Percentiles rank a stretch among this genome's conserved stretches.
phyloP scores from a whole-genome alignment of 2,888 invertebrate genomes.

The Sinohyriopsis cumingii region DNA sequence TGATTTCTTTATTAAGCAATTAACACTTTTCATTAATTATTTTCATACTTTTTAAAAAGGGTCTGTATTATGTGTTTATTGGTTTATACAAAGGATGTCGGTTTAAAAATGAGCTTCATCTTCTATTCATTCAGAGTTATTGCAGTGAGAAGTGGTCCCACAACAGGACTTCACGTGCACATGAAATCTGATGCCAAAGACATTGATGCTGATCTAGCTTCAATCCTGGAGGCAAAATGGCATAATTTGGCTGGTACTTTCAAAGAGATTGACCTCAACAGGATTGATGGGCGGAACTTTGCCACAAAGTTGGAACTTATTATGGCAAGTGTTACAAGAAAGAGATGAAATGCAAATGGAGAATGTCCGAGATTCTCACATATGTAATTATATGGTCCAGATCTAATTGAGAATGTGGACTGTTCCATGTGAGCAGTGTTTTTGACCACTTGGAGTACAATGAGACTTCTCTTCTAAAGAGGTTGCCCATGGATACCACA shows the following conservation, averaged over 20 bases:
- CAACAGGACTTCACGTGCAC: conserved; percentile 88
- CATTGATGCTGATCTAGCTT: conserved; percentile 30
- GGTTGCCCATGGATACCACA: no score
- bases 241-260: conserved; percentile 94
- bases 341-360: conserved; percentile 19
- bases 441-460: no score
- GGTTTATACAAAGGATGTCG: no score
- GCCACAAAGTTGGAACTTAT: conserved; percentile 96
- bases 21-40: no score
- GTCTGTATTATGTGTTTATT: no score
- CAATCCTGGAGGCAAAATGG: conserved; percentile 91
- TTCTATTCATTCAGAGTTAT: conserved; percentile 77
- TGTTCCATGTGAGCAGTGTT: no score
- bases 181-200: conserved; percentile 76
- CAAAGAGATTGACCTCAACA: conserved; percentile 84
- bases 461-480: no score
- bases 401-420: no score
- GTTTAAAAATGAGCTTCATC: no score
- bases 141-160: conserved; percentile 91
- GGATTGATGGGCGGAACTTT: conserved; percentile 97
- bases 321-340: conserved; percentile 79
- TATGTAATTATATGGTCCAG: no score
- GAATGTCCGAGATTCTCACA: background rate
- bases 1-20: no score
- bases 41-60: no score